Conservation (phyloP, 37 sponge, comb jelly and placozoan species). For the Dysidea cf. avara region DNA sequence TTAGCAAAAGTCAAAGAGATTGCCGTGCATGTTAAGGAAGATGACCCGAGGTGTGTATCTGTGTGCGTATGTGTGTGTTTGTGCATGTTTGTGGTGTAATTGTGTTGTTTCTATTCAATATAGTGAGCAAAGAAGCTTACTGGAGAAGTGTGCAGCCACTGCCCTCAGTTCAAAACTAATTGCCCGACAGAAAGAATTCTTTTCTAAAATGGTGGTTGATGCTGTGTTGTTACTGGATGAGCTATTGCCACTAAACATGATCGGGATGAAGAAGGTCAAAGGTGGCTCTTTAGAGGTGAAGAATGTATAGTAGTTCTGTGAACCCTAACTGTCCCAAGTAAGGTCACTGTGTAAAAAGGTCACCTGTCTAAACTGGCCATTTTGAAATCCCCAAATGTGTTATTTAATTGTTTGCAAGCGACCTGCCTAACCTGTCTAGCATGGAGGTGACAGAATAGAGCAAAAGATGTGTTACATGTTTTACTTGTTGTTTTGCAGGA, state of each 20-base stretch:
- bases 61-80: background rate
- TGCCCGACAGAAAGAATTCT: conserved; percentile 96
- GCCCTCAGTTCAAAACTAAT: conserved; percentile 95
- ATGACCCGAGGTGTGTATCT: conserved; percentile 74
- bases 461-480: too few relatives aligned
- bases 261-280: conserved; percentile 94
- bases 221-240: conserved; percentile 90
- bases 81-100: background rate
- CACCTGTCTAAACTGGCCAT: too few relatives aligned
- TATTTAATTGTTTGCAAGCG: too few relatives aligned
- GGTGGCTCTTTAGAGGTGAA: conserved; percentile 89
- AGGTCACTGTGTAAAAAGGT: too few relatives aligned
- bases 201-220: conserved; percentile 98
- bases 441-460: too few relatives aligned
- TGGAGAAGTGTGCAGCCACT: conserved; percentile 96
- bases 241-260: conserved; percentile 94
- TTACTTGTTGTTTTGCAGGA: too few relatives aligned
- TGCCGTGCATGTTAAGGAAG: conserved; percentile 85
- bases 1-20: conserved; percentile 79
- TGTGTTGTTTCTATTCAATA: background rate
- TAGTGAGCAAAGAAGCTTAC: conserved; percentile 85
- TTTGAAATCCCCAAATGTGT: too few relatives aligned
- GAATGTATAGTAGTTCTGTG: background rate
- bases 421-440: too few relatives aligned
- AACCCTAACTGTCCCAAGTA: too few relatives aligned